These are phyloP conservation scores for Drosophila orena DNA, from an alignment of 1,140 invertebrate species.

Conservation along the genomic window DNA sequence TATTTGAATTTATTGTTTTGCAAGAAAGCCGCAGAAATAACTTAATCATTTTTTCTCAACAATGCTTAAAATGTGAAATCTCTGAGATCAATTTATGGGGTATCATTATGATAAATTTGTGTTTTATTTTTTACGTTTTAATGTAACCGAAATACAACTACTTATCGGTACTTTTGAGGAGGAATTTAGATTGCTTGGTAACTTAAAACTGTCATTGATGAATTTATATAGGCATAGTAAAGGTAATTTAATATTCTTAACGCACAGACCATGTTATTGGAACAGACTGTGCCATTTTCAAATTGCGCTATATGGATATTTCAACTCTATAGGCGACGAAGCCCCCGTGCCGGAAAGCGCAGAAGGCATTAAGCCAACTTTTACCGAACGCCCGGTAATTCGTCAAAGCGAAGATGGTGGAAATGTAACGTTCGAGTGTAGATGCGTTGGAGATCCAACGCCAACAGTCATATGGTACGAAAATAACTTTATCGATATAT, in stretches of 20 bases:
- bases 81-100: not conserved
- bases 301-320: constrained; percentile 62
- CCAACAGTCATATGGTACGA: constrained; percentile 95
- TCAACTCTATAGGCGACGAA: constrained; percentile 92
- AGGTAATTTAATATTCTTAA: no score
- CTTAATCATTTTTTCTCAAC: constrained; percentile 3
- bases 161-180: not conserved
- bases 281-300: constrained; percentile 20
- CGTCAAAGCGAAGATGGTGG: constrained; percentile 96
- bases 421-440: constrained; percentile 97
- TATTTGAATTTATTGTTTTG: not conserved
- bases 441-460: constrained; percentile 97
- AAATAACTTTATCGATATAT: not conserved
- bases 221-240: no score
- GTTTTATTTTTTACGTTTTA: not conserved
- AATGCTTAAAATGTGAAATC: not conserved
- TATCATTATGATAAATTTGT: no score
- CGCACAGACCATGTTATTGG: no score
- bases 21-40: constrained; percentile 4
- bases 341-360: constrained; percentile 91
- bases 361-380: constrained; percentile 97
- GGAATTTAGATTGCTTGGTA: not conserved
- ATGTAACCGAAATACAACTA: not conserved
- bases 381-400: constrained; percentile 98
- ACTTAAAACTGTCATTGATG: not conserved